Evolutionary conservation across 2,113 vertebrate species (phyloP).

Genomic region (Mirza zaza): DNA sequence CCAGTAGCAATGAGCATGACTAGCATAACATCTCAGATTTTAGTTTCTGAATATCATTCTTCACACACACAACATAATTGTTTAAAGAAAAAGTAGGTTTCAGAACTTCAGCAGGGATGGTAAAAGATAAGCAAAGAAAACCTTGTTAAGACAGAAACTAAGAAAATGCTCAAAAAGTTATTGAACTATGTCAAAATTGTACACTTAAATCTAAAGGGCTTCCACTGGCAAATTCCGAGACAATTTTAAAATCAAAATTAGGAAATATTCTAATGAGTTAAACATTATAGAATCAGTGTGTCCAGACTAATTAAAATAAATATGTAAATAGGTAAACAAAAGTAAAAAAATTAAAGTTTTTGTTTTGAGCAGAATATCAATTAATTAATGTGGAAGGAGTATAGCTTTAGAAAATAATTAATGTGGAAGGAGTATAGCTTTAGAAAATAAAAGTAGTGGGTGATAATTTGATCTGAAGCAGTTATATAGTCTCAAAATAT

Average conservation of each 20-base stretch:
- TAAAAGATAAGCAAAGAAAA: background rate
- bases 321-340: background rate
- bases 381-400: background rate
- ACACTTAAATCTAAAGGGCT: background rate
- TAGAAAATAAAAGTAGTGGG: background rate
- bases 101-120: background rate
- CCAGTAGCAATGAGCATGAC: background rate
- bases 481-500: background rate
- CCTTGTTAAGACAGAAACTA: background rate
- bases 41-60: background rate
- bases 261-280: background rate
- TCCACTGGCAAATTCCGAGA: background rate
- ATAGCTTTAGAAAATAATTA: background rate
- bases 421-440: background rate
- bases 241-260: background rate
- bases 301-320: background rate
- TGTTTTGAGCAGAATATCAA: background rate
- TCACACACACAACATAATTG: background rate
- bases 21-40: background rate
- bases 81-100: background rate
- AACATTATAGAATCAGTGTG: background rate
- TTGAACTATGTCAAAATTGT: background rate
- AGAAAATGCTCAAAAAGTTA: background rate
- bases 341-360: background rate
- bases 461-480: background rate